Base-by-base conservation (phyloP, 2,113 vertebrate genomes). In the Indicator maculatus region DNA sequence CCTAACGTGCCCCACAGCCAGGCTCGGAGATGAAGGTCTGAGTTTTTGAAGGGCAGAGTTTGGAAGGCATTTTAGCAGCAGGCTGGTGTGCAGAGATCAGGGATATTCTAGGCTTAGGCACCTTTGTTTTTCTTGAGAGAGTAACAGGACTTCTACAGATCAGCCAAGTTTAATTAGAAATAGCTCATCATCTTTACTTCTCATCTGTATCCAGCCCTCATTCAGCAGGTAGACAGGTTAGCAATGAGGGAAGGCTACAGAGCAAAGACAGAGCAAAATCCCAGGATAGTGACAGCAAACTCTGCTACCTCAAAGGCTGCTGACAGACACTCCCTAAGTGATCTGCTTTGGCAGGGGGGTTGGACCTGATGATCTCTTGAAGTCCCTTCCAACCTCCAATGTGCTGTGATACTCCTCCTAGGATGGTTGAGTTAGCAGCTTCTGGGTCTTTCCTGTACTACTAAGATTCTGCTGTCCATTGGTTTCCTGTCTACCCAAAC, bases 391-490 rank as follows among this genome's bases (percentile, higher is more conserved):
- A 44, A 44, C 41, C 41, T 44, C 41, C 16, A 15, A 16, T 41
- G 9, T 15, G 16, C 41, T 16, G 41, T 44, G 41, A 44, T 44
- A 44, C 15, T 44, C 14, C 24, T 56, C n/a, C 23, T 12, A 23
- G 38, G 26, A 84, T 2, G 6, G 15, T 63, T n/a, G n/a, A 16
- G 21, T 17, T 79, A 59, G 47, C 44, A 75, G 33, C 2, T 18
- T 16, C 19, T 11, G 18, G 11, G 16, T 71, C 1, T 1, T 41
- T 12, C 1, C 1, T 1, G 16, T 36, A 30, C 64, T 50, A 16
- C 64, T 12, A 31, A 86, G 83, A 88, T 76, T 53, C 36, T 85
- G 59, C 41, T 44, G 23, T 28, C 20, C 12, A 11, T 6, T 2
- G 4, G 2, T 53, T 67, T 86, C 65, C 78, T 53, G 53, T 41